Percentiles rank a stretch among this genome's conserved stretches.
These are phyloP conservation scores for Listronotus oregonensis DNA, from an alignment of 1,140 invertebrate species.

Conservation along the genomic window DNA sequence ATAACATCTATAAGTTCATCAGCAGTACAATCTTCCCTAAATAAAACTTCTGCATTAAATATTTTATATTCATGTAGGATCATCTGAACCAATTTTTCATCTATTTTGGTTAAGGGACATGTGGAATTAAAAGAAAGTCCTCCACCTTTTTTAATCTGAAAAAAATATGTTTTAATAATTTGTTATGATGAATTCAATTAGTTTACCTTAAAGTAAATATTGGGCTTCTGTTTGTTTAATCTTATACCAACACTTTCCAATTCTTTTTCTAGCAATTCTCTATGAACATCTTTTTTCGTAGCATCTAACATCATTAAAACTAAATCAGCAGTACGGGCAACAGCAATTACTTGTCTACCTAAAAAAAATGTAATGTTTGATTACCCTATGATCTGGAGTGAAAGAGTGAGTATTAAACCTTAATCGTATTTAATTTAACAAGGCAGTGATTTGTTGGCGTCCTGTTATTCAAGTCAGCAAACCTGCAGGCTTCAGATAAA, in stretches of 20 bases:
- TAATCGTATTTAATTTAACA: too few species aligned
- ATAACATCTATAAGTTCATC: slow-evolving; percentile 99
- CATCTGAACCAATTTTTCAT: slow-evolving; percentile 98
- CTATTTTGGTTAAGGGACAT: slow-evolving; percentile 88
- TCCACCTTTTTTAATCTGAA: slow-evolving; percentile 91
- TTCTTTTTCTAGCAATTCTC: slow-evolving; percentile 87
- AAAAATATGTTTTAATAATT: slow-evolving; percentile 24
- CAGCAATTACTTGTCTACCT: slow-evolving; percentile 86
- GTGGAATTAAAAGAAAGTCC: slow-evolving; percentile 99
- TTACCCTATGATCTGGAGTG: not conserved
- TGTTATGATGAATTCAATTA: not conserved
- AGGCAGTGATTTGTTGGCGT: too few species aligned
- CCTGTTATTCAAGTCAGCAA: too few species aligned
- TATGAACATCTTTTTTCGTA: slow-evolving; percentile 94
- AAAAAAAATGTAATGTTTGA: too few species aligned
- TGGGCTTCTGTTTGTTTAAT: slow-evolving; percentile 91
- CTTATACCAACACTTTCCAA: slow-evolving; percentile 96
- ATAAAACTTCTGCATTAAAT: slow-evolving; percentile 97
- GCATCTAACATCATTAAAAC: slow-evolving; percentile 99
- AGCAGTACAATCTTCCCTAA: slow-evolving; percentile 92
- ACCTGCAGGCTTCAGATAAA: too few species aligned
- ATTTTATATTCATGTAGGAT: slow-evolving; percentile 99
- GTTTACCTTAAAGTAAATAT: slow-evolving; percentile 95
- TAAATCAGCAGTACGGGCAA: slow-evolving; percentile 93
- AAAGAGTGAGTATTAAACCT: too few species aligned